Evolutionary conservation across 1,140 invertebrate genomes (phyloP), one percentile per base, ranked within the genome.

Genomic region (Cyclargus thomasi): DNA sequence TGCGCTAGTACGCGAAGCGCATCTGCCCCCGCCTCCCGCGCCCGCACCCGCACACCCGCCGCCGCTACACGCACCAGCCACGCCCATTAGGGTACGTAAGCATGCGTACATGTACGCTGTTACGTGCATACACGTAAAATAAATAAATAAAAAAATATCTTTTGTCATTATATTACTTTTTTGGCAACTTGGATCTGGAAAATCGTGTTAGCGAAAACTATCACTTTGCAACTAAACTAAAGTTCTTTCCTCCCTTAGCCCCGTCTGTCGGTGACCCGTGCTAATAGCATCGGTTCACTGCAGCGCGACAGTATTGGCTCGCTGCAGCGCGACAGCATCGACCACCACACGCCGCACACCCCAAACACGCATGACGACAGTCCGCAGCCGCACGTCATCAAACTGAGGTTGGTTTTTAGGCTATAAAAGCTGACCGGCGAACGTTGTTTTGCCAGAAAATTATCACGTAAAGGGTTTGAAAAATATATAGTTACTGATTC

Each of bases 1-100:
- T 1, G 88, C 91, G 23, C 89, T 99, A 62, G 94, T 95, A 69
- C 92, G 92, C 71, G 97, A 98, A 91, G 97, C 96, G 4, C 93
- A 92, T 65, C 88, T 96, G 75, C 92, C 81, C 81, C 91, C 80
- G 79, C 89, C 66, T 14, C 59, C 39, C 65, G 76, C 79, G 69
- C 91, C 73, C 70, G 90, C 86, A 83, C 92, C 90, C 8, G 22
- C 53, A 67, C 92, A 81, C 14, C 88, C 76, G 72, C 90, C 74
- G 74, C 85, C 78, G 79, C 91, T 91, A 86, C 93, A 74, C 92
- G 93, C 69, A 93, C 94, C 77, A 91, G 92, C 76, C 92, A 94
- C 80, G 21, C 83, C 83, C 3, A 63, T 69, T 7, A 23, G 82
- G 76, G 21, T 62, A 22, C 21, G 39, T 22, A 53, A 39, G n/a